Percentiles rank a stretch among this genome's conserved stretches.
Conservation (phyloP, 1,140 invertebrate species). For the Harlomillsia oculata region DNA sequence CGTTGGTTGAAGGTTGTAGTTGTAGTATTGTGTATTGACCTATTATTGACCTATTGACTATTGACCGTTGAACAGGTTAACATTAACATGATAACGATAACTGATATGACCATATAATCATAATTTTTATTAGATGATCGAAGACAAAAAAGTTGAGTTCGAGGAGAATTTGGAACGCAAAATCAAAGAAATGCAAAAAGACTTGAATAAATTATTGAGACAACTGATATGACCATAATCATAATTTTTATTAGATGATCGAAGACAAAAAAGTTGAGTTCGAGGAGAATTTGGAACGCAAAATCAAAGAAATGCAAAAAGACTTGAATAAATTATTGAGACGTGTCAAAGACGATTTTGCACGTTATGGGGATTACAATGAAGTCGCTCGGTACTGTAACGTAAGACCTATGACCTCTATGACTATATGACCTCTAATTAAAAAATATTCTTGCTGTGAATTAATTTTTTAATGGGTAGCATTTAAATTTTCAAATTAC, state of each 20-base stretch:
- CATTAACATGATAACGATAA: too few species aligned
- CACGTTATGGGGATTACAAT: constrained; percentile 41
- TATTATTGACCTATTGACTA: too few species aligned
- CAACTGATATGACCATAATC: background rate
- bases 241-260: constrained; percentile 47
- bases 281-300: constrained; percentile 61
- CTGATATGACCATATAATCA: too few species aligned
- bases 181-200: constrained; percentile 56
- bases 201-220: constrained; percentile 59
- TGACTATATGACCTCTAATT: constrained; percentile 1
- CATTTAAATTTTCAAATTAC: constrained; percentile 33
- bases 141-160: constrained; percentile 66
- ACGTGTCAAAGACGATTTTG: constrained; percentile 43
- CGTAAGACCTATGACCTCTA: constrained; percentile 11
- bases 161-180: constrained; percentile 62
- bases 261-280: constrained; percentile 69
- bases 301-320: constrained; percentile 56
- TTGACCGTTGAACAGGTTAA: too few species aligned
- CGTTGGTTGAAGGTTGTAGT: too few species aligned
- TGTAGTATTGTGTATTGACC: too few species aligned
- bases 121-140: constrained; percentile 49
- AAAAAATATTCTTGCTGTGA: background rate
- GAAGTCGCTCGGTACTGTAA: constrained; percentile 43
- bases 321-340: constrained; percentile 61
- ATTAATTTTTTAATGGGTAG: too few species aligned